phyloP scores from a whole-genome alignment of 2,888 invertebrate species.

The Drosophila anomelani region DNA sequence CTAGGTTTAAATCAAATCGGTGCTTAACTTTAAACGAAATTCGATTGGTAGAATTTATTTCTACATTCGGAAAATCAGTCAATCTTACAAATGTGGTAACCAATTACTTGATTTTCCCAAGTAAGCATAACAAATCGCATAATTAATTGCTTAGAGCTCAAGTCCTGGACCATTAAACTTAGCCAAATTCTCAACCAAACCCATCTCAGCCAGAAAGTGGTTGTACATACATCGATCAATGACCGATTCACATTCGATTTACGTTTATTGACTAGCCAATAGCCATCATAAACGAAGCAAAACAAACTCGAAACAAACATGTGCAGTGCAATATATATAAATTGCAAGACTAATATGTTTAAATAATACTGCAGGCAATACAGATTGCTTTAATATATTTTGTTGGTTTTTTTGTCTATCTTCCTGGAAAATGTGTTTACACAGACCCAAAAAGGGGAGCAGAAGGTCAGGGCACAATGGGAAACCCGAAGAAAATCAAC shows the following conservation, averaged over 20 bases:
- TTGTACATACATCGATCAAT: conserved; percentile 25
- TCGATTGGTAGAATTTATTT: not conserved
- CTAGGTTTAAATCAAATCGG: not conserved
- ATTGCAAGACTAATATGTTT: conserved; percentile 72
- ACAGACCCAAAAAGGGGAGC: conserved; percentile 41
- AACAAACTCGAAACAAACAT: conserved; percentile 14
- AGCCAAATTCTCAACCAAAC: conserved; percentile 1
- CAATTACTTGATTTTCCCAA: not conserved
- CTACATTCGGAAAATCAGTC: conserved; percentile 2
- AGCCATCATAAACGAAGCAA: conserved; percentile 21
- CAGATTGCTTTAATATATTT: conserved; percentile 80
- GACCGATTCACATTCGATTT: conserved; percentile 35
- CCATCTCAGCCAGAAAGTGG: conserved; percentile 7
- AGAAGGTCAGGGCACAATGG: conserved; percentile 2
- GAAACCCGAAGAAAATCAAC: conserved; percentile 52
- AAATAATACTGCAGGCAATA: conserved; percentile 66
- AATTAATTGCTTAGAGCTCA: conserved; percentile 9
- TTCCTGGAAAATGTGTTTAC: conserved; percentile 63
- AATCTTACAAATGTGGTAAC: not conserved
- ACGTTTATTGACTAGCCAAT: conserved; percentile 22
- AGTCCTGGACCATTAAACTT: conserved; percentile 9
- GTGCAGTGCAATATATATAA: conserved; percentile 49
- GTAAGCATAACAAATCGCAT: not conserved
- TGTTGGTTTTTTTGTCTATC: conserved; percentile 1
- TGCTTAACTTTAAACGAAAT: not conserved